Conservation (phyloP, 2,888 invertebrate species). For the Carcina quercana region DNA sequence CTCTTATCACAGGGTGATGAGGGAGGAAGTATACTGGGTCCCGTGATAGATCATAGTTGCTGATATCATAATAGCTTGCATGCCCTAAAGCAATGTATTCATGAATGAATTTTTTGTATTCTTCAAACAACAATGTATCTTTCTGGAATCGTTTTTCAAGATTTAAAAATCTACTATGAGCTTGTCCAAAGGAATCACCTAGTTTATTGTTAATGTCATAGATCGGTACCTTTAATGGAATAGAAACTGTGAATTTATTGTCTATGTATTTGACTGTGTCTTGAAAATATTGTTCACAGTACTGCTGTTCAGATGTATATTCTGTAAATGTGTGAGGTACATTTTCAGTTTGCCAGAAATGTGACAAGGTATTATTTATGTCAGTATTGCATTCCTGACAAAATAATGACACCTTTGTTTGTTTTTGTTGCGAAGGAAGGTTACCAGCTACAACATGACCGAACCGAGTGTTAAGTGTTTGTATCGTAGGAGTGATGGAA, state of each 20-base stretch:
- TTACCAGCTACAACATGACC: constrained; percentile 11
- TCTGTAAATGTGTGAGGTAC: constrained; percentile 11
- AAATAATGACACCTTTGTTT: constrained; percentile 1
- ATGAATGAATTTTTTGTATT: constrained; percentile 10
- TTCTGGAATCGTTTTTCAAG: constrained; percentile 10
- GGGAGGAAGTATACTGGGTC: constrained; percentile 11
- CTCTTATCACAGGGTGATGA: constrained; percentile 1
- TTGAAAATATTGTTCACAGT: constrained; percentile 1
- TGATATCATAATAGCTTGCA: constrained; percentile 4
- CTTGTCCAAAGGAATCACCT: constrained; percentile 11
- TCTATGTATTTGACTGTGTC: constrained; percentile 6
- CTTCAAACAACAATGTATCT: constrained; percentile 1
- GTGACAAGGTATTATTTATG: not conserved
- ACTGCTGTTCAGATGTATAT: constrained; percentile 5
- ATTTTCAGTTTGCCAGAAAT: constrained; percentile 3
- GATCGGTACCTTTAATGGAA: constrained; percentile 13
- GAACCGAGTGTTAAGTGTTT: constrained; percentile 10
- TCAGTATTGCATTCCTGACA: constrained; percentile 6
- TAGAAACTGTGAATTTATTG: constrained; percentile 12
- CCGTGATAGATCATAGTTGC: not conserved
- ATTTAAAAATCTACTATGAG: constrained; percentile 9
- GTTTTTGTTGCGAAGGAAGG: not conserved
- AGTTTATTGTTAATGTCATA: not conserved
- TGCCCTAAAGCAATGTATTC: constrained; percentile 11
- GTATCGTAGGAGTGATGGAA: not conserved